Percentiles rank a stretch among this genome's conserved stretches.
Evolutionary conservation across 2,888 invertebrate species (phyloP).

Genomic region (Endomychus coccineus): DNA sequence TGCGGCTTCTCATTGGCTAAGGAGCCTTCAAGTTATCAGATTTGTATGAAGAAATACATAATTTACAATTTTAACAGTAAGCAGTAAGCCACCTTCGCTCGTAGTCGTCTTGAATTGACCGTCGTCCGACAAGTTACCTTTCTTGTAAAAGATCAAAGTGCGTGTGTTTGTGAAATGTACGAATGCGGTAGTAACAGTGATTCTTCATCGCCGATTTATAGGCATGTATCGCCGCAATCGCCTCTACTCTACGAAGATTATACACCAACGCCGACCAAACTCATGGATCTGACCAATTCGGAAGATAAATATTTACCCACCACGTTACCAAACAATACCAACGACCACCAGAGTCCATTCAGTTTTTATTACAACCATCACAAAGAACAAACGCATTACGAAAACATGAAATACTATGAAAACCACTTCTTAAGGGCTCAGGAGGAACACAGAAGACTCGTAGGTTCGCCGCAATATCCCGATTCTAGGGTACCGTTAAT

Average conservation of each 20-base stretch:
- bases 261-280: slow-evolving; percentile 33
- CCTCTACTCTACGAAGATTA: slow-evolving; percentile 34
- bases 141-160: slow-evolving; percentile 8
- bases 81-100: too few species aligned
- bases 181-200: slow-evolving; percentile 25
- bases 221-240: slow-evolving; percentile 30
- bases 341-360: slow-evolving; percentile 21
- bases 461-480: slow-evolving; percentile 22
- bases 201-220: slow-evolving; percentile 36
- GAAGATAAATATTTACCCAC: slow-evolving; percentile 20
- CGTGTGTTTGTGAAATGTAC: slow-evolving; percentile 15
- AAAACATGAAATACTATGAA: slow-evolving; percentile 24
- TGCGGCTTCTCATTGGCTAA: slow-evolving; percentile 8
- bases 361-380: slow-evolving; percentile 23
- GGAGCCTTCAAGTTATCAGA: slow-evolving; percentile 11
- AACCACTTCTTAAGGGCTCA: slow-evolving; percentile 15
- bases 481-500: slow-evolving; percentile 15
- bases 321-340: slow-evolving; percentile 15
- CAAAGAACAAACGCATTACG: slow-evolving; percentile 17
- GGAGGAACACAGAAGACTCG: slow-evolving; percentile 1
- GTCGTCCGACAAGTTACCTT: slow-evolving; percentile 8
- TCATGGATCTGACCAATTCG: slow-evolving; percentile 43
- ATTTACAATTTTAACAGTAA: too few species aligned
- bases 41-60: slow-evolving; percentile 10
- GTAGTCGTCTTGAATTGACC: too few species aligned